Evolutionary conservation across 2,797 vertebrate genomes (phyloP).

Genomic region (Antennarius maculatus): DNA sequence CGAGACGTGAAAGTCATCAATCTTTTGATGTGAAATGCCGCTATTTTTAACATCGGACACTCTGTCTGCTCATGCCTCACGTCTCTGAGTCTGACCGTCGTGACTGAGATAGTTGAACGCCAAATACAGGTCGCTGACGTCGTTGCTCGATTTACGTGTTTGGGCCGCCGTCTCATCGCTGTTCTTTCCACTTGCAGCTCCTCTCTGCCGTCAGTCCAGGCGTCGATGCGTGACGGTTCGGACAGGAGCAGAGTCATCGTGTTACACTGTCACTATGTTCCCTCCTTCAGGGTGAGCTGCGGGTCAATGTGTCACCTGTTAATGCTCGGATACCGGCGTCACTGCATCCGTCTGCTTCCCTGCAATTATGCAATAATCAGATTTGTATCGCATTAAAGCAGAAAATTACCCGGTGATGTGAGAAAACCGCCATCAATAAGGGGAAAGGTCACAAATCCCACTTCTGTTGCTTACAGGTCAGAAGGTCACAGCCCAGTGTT

Average conservation of each 20-base stretch:
- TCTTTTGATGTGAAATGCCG: not conserved
- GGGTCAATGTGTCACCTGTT: conserved; percentile 20
- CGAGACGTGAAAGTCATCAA: not conserved
- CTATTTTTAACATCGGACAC: not conserved
- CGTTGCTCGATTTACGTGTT: not conserved
- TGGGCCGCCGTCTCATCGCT: not conserved
- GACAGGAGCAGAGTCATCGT: conserved; percentile 15
- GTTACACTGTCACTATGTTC: conserved; percentile 43
- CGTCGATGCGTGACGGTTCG: conserved; percentile 4
- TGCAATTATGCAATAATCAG: too few relatives aligned
- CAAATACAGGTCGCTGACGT: not conserved
- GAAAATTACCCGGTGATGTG: not conserved
- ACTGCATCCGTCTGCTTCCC: not conserved
- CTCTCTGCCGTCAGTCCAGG: conserved; percentile 35
- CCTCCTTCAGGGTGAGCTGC: conserved; percentile 1
- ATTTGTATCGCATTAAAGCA: too few relatives aligned
- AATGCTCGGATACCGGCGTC: not conserved
- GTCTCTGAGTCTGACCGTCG: not conserved
- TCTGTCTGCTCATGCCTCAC: not conserved
- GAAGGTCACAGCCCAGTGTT: too few relatives aligned
- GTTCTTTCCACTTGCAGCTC: conserved; percentile 10
- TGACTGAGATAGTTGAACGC: not conserved
- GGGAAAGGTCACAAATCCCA: too few relatives aligned
- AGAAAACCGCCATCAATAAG: too few relatives aligned
- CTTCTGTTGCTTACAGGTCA: too few relatives aligned